Percentiles rank a stretch among this genome's conserved stretches.
phyloP scores from a whole-genome alignment of 2,888 invertebrate genomes.

The Phania funesta region DNA sequence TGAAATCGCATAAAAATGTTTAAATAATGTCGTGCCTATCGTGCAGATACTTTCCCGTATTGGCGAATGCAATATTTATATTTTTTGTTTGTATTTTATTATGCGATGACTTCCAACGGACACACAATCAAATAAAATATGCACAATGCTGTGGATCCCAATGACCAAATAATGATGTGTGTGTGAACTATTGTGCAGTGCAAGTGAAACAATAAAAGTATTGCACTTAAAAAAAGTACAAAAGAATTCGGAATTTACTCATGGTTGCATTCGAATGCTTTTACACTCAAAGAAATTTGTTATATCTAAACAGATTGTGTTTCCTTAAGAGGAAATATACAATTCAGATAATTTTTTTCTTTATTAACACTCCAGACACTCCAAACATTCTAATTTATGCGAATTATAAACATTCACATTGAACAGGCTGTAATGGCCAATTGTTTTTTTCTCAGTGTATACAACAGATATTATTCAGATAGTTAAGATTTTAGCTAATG shows the following conservation, averaged over 20 bases:
- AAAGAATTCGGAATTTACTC: no score
- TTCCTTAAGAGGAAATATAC: no score
- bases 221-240: slow-evolving; percentile 1
- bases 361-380: no score
- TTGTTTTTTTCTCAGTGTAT: slow-evolving; percentile 22
- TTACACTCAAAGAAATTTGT: no score
- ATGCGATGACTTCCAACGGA: slow-evolving; percentile 13
- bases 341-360: no score
- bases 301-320: no score
- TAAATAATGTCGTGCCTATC: slow-evolving; percentile 35
- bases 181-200: not conserved
- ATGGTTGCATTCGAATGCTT: no score
- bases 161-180: not conserved
- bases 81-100: not conserved
- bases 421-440: not conserved
- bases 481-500: slow-evolving; percentile 73
- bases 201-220: slow-evolving; percentile 17
- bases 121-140: slow-evolving; percentile 5
- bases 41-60: not conserved
- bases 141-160: slow-evolving; percentile 4
- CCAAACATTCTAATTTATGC: not conserved
- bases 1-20: slow-evolving; percentile 11
- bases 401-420: not conserved
- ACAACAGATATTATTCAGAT: slow-evolving; percentile 39
- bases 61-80: not conserved